These are phyloP conservation scores for Scortum barcoo DNA, from an alignment of 2,113 vertebrate genomes.

Conservation along the genomic window DNA sequence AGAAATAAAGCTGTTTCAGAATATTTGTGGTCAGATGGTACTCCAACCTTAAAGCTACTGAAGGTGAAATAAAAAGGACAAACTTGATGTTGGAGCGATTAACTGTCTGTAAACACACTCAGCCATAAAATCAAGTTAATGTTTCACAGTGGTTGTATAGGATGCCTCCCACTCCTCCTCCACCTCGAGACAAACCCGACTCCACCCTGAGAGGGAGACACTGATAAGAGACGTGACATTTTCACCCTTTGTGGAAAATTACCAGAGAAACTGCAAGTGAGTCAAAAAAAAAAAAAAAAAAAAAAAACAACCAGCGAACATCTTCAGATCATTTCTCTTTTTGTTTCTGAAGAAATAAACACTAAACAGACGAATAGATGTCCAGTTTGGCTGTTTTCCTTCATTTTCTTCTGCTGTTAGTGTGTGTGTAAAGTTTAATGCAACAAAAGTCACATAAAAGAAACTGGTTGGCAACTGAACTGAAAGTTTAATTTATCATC, in stretches of 20 bases:
- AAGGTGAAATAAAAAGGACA: not conserved
- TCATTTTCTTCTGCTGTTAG: not conserved
- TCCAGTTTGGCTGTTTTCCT: not conserved
- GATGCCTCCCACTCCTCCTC: not conserved
- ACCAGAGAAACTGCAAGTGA: constrained; percentile 23
- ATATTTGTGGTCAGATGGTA: not conserved
- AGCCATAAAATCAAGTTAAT: constrained; percentile 13
- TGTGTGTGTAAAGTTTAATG: not conserved
- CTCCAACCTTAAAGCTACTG: not conserved
- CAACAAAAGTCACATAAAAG: too few species aligned
- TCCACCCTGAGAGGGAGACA: constrained; percentile 18
- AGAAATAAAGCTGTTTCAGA: not conserved
- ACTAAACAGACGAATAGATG: not conserved
- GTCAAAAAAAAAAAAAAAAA: too few species aligned
- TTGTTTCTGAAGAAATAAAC: not conserved
- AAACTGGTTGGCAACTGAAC: too few species aligned
- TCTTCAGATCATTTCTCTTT: not conserved
- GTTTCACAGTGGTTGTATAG: constrained; percentile 1
- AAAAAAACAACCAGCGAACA: not conserved
- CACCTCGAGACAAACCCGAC: not conserved
- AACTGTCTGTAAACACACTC: constrained; percentile 1
- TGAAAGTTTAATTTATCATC: too few species aligned
- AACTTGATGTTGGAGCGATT: not conserved
- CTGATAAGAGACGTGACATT: constrained; percentile 9
- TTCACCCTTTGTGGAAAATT: constrained; percentile 34